These are phyloP conservation scores for Nomada ferruginata DNA, from an alignment of 2,888 invertebrate genomes.

Conservation along the genomic window DNA sequence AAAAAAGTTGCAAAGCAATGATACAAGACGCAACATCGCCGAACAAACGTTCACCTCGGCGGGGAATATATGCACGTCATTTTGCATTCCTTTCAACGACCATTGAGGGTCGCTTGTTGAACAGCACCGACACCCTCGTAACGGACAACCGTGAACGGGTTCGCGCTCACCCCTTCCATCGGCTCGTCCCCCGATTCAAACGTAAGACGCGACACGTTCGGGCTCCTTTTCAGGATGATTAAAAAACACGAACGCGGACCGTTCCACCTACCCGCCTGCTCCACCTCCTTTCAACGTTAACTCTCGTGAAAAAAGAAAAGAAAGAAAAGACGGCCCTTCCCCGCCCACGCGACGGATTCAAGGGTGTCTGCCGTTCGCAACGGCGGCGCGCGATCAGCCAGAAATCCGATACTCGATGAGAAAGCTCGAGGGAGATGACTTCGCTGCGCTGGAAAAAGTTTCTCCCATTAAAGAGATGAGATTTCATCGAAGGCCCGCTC, in stretches of 20 bases:
- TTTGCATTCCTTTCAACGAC: background rate
- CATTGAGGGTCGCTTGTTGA: background rate
- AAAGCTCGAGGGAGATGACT: constrained; percentile 65
- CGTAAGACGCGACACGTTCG: constrained; percentile 46
- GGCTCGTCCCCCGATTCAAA: constrained; percentile 64
- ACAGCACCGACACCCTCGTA: constrained; percentile 15
- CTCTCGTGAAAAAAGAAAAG: constrained; percentile 17
- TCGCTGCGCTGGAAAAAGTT: constrained; percentile 64
- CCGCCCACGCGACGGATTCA: constrained; percentile 24
- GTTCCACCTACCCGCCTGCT: background rate
- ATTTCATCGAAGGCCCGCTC: constrained; percentile 66
- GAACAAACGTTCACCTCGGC: background rate
- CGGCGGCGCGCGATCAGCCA: constrained; percentile 63
- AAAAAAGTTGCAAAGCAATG: background rate
- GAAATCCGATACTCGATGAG: constrained; percentile 72
- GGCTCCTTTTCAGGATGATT: constrained; percentile 58
- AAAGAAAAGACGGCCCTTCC: background rate
- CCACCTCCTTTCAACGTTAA: constrained; percentile 45
- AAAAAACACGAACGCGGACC: constrained; percentile 55
- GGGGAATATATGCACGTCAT: background rate
- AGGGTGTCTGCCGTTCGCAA: constrained; percentile 56
- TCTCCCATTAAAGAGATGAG: constrained; percentile 74
- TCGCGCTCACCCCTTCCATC: constrained; percentile 30
- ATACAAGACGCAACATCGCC: background rate
- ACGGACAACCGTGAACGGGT: constrained; percentile 33